Conservation (phyloP, 2,113 vertebrate genomes). For the Typhlomys cinereus region DNA sequence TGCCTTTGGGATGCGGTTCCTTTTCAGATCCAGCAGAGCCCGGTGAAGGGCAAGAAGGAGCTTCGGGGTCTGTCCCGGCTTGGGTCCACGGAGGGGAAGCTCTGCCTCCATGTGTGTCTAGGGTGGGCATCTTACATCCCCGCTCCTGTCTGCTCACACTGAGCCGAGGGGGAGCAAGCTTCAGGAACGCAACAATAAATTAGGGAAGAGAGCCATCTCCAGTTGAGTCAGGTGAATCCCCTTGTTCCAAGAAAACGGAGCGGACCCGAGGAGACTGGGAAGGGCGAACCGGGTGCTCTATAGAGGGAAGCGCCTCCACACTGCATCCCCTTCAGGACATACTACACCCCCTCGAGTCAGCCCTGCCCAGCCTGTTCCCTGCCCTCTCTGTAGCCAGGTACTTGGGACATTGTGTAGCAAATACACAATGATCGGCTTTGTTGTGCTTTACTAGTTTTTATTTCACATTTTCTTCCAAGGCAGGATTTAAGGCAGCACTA, state of each 20-base stretch:
- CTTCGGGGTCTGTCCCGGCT: background rate
- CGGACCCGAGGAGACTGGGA: background rate
- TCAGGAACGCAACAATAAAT: constrained; percentile 36
- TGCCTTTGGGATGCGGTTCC: constrained; percentile 75
- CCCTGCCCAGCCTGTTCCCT: fast-evolving
- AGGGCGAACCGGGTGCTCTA: background rate
- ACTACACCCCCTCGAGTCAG: too few relatives aligned
- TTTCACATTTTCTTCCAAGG: constrained; percentile 46
- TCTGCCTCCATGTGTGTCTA: background rate
- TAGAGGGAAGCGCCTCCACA: background rate
- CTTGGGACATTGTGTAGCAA: background rate
- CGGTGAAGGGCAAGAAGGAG: constrained; percentile 38
- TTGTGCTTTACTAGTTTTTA: constrained; percentile 1
- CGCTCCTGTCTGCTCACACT: background rate
- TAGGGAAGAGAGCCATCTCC: constrained; percentile 63
- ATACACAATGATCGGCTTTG: background rate
- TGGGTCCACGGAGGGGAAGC: background rate
- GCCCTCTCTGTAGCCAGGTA: background rate
- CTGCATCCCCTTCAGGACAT: background rate
- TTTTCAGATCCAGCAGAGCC: constrained; percentile 56
- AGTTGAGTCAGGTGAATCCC: constrained; percentile 57
- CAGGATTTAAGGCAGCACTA: constrained; percentile 41
- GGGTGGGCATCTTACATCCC: background rate
- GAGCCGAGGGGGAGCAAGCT: background rate
- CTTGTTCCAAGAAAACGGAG: constrained; percentile 55